Conservation (phyloP, 2,797 vertebrate species). For the Eutrigla gurnardus region DNA sequence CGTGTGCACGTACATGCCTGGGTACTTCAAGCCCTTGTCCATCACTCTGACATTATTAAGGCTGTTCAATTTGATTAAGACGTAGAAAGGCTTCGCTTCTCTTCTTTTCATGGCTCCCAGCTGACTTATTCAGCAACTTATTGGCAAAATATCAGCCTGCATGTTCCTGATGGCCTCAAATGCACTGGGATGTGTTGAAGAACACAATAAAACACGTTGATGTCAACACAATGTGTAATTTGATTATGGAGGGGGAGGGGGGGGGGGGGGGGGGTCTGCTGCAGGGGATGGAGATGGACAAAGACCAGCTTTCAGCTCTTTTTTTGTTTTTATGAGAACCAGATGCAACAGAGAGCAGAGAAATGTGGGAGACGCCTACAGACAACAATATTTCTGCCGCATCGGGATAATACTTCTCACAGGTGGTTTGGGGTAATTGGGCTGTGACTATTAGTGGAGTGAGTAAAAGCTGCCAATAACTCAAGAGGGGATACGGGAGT, state of each 20-base stretch:
- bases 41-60: constrained; percentile 41
- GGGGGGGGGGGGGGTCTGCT: constrained; percentile 30
- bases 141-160: constrained; percentile 27
- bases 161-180: constrained; percentile 20
- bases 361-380: constrained; percentile 18
- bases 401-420: constrained; percentile 62
- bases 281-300: constrained; percentile 55
- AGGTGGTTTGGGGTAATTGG: constrained; percentile 53
- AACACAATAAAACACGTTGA: constrained; percentile 42
- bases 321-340: constrained; percentile 33
- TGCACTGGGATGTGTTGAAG: constrained; percentile 36
- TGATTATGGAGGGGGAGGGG: constrained; percentile 58
- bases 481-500: constrained; percentile 33
- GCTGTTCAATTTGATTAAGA: constrained; percentile 56
- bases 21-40: constrained; percentile 39
- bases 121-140: constrained; percentile 24
- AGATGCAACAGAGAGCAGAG: constrained; percentile 33
- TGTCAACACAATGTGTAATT: constrained; percentile 59
- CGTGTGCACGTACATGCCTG: not conserved
- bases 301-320: constrained; percentile 62
- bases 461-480: constrained; percentile 61
- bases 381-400: constrained; percentile 48
- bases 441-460: constrained; percentile 59
- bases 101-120: constrained; percentile 28
- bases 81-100: constrained; percentile 34